Evolutionary conservation across 1,140 invertebrate genomes (phyloP), one percentile per base, ranked within the genome.

Genomic region (Leucophenga varia): DNA sequence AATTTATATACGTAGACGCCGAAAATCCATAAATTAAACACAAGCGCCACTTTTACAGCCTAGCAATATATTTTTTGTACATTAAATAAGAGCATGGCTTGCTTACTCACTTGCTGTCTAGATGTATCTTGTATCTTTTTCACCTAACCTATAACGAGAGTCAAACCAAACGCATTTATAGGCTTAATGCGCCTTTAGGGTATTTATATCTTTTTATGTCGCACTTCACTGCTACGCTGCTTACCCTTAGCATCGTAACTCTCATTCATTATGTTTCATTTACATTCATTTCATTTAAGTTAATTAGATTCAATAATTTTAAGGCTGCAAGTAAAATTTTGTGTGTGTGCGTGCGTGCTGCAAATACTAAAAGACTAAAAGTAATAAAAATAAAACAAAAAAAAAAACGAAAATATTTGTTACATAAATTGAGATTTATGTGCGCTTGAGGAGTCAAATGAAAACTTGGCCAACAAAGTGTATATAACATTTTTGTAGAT

Each of bases 281-380:
- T 25, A 25, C 64, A 68, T 67, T 63, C 63, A 67, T 67, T 67
- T 67, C 63, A 67, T 67, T 67, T 67, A 67, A 68, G 64, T 67
- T 67, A 67, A 67, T 67, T 67, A 67, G 63, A 67, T 67, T 67
- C 63, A 67, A 67, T 67, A 67, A 67, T 67, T 67, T 67, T 67
- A 56, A 68, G 63, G 59, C 63, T 64, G 68, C 52, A 57, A 52
- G 63, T 57, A 14, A 52, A 67, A 67, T 67, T 64, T 64, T 39
- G 57, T 56, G 64, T 68, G 64, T 64, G 63, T 39, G 57, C 54
- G 64, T 68, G 64, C 63, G 63, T 67, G 63, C 63, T 64, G 59
- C 57, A 67, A 67, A 63, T 67, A 61, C 65, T 57, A 67, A 67
- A 67, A 68, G 63, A n/a, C n/a, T n/a, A n/a, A n/a, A n/a, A n/a